Base-by-base conservation (phyloP, 1,140 invertebrate species). In the Drosophila lini region DNA sequence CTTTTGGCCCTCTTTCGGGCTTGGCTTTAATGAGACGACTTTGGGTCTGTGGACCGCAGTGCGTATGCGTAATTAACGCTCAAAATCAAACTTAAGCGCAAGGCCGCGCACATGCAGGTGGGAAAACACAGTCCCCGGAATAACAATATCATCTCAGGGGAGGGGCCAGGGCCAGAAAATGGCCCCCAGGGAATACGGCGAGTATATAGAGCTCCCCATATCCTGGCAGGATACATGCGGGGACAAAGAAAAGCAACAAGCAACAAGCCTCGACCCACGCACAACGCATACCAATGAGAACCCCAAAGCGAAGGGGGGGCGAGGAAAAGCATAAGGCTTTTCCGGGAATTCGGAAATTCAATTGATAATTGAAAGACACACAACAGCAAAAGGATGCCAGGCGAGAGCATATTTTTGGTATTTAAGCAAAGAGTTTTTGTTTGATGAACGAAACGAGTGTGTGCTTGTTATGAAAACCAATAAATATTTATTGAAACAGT, bases 31-130 rank as follows among this genome's bases (percentile, higher is more conserved):
- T 80, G 67, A 85, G 75, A 31, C 55, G 48, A 45, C 56, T 71
- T 64, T 79, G 80, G 74, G 60, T 65, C 74, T 53, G 41, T 56
- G 75, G 47, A 55, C 71, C 62, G 36, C 70, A 44, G 42, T 74
- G 75, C 78, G 79, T 82, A 80, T 82, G 69, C 71, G 80, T 83
- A 86, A 88, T 88, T 88, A 88, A 83, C 53, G 45, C 71, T 32
- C 47, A 83, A 83, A 80, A 80, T 70, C 80, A 83, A 59, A 58
- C 42, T 38, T 38, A 31, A 38, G 16, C 58, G 45, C 34, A 47
- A 47, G 32, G 19, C 34, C 34, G 32, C 16, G 52, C 55, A 28
- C 25, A 13, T 28, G 36, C 64, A 71, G 56, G 75, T 78, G 47
- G 52, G 42, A 52, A 59, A 75, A 44, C 42, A 75, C 32, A 77